phyloP scores from a whole-genome alignment of 2,888 invertebrate species.

The Pardosa pseudoannulata region DNA sequence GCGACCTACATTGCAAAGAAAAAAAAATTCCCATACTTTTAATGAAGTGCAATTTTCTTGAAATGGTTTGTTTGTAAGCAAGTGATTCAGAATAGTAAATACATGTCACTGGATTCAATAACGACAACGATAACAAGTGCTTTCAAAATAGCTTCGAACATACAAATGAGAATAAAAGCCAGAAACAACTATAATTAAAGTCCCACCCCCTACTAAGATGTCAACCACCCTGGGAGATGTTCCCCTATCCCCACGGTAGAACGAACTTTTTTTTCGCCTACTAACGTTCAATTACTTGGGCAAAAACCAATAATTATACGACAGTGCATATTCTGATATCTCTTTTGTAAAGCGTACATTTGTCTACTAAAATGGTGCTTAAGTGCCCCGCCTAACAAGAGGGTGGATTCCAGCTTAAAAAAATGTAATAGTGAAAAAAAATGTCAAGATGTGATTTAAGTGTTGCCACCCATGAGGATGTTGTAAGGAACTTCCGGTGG shows the following conservation, averaged over 20 bases:
- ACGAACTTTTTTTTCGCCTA: not conserved
- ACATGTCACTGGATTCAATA: slow-evolving; percentile 2
- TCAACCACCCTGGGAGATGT: slow-evolving; percentile 21
- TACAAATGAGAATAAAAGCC: not conserved
- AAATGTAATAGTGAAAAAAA: not conserved
- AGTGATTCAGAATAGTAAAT: not conserved
- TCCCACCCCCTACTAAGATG: slow-evolving; percentile 32
- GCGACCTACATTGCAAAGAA: not conserved
- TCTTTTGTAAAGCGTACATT: not conserved
- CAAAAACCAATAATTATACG: slow-evolving; percentile 31
- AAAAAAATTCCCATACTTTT: not conserved
- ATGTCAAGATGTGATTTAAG: not conserved
- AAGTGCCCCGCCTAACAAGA: not conserved
- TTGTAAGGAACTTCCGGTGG: slow-evolving; percentile 3
- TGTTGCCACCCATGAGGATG: slow-evolving; percentile 3
- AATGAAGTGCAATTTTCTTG: not conserved
- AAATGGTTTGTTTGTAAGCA: not conserved
- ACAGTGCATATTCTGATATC: not conserved
- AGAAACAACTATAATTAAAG: slow-evolving; percentile 32
- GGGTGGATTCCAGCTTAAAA: not conserved
- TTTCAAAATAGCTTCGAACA: not conserved
- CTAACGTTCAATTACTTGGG: slow-evolving; percentile 6
- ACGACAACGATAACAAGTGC: not conserved
- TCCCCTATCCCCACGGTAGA: not conserved
- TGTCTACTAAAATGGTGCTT: not conserved